Base-by-base conservation (phyloP, 2,113 vertebrate genomes). In the Hipposideros armiger region DNA sequence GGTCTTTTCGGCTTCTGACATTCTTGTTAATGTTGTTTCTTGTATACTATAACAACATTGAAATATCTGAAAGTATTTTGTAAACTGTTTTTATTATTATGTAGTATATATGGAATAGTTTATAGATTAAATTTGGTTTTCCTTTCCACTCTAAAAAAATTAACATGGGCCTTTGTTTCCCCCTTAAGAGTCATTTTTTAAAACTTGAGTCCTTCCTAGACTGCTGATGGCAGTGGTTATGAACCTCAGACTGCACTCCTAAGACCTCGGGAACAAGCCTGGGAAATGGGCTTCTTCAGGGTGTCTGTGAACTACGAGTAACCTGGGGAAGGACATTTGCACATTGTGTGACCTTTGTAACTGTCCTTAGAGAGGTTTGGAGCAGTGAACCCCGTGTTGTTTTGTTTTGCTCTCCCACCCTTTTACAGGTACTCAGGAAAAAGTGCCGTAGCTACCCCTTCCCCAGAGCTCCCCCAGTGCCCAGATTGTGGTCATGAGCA, bases 381-480 rank as follows among this genome's bases (percentile, higher is more conserved):
- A 98, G 98, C 98, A 98, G 97, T 96, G 92, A 97, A 97, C 95
- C 16, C 90, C 95, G 96, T 73, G 94, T 90, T 97, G 92, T 98
- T 97, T 95, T 80, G 94, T 45, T 56, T 32, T 45, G 58, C 16
- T 58, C 26, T 62, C 98, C 98, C 97, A 95, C 97, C 98, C 98
- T 98, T 98, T 98, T 98, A 98, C 98, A 98, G 98, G 95, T 95
- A 98, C 96, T 96, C 97, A 98, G 97, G 98, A 98, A 62, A 60
- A 42, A 58, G 40, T 45, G 30, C 47, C 13, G 19, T 5, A 32
- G 24, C 17, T 52, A 20, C 84, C 96, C 30, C 97, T 98, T 97
- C 92, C 97, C 97, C 97, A 96, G 32, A 96, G 97, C 97, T 97
- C 70, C 92, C 98, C 97, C 97, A 91, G 96, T 97, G 96, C 97